Conservation (phyloP, 2,797 vertebrate species). For the Percopsis omiscomaycus region DNA sequence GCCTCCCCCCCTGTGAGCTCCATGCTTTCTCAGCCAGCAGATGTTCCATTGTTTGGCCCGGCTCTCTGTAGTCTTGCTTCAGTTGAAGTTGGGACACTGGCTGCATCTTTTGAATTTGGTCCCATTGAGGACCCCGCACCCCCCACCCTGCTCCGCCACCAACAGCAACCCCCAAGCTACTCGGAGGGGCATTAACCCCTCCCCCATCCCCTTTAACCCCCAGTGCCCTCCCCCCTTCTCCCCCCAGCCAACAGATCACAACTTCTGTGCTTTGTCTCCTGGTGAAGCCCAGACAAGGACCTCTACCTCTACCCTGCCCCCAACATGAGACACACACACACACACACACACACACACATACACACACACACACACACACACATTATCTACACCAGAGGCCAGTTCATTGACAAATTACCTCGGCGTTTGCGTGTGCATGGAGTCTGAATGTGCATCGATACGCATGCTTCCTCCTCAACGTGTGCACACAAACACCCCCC, state of each 20-base stretch:
- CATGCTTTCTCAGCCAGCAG: conserved; percentile 67
- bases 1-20: conserved; percentile 30
- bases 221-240: conserved; percentile 29
- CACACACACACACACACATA: neutral
- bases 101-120: conserved; percentile 75
- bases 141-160: conserved; percentile 33
- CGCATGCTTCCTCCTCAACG: conserved; percentile 29
- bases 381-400: conserved; percentile 38
- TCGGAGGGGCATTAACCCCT: conserved; percentile 53
- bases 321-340: conserved; percentile 1
- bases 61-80: conserved; percentile 63
- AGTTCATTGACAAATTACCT: conserved; percentile 54
- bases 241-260: conserved; percentile 24
- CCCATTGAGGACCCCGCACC: conserved; percentile 55
- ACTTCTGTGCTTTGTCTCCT: conserved; percentile 49
- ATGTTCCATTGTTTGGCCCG: conserved; percentile 72
- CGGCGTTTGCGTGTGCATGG: conserved; percentile 12
- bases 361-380: conserved; percentile 19
- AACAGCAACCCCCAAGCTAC: conserved; percentile 43
- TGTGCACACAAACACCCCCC: neutral
- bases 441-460: conserved; percentile 40
- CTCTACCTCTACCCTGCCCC: conserved; percentile 18
- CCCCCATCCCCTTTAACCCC: conserved; percentile 60
- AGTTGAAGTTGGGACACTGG: conserved; percentile 72
- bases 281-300: conserved; percentile 21